A percentile compares a stretch with the other conserved stretches of the same genome.
These are phyloP conservation scores for Hemicentrotus pulcherrimus DNA, from an alignment of 35 echinoderm and acorn worm genomes.

Conservation along the genomic window DNA sequence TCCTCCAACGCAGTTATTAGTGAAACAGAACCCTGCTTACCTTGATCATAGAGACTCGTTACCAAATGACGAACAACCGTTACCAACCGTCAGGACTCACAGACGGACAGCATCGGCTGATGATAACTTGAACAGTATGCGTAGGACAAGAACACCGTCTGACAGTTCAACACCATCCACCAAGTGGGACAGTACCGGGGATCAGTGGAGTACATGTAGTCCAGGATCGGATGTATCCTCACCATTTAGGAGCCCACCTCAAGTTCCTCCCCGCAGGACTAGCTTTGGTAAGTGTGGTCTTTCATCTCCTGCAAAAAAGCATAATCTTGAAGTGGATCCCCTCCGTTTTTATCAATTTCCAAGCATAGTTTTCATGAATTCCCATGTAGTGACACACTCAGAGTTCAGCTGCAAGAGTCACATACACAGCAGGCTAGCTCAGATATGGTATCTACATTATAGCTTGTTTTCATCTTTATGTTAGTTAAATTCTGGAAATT, in stretches of 20 bases:
- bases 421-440: neutral
- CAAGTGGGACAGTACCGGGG: constrained; percentile 49
- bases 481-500: too few species aligned
- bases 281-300: constrained; percentile 62
- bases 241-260: constrained; percentile 68
- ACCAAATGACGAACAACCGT: constrained; percentile 34
- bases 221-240: constrained; percentile 67
- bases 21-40: constrained; percentile 54
- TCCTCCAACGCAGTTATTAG: constrained; percentile 39
- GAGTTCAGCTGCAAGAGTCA: neutral
- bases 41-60: constrained; percentile 53
- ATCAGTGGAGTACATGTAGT: constrained; percentile 67
- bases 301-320: neutral
- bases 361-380: constrained; percentile 45
- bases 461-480: neutral
- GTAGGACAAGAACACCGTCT: constrained; percentile 78
- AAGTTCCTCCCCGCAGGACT: constrained; percentile 66
- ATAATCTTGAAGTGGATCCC: neutral
- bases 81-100: constrained; percentile 54
- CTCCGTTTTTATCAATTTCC: neutral
- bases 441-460: neutral
- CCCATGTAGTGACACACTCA: constrained; percentile 45
- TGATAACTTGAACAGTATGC: constrained; percentile 75
- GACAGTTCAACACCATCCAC: constrained; percentile 76
- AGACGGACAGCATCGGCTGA: constrained; percentile 83